Base-by-base conservation (phyloP, 2,797 vertebrate genomes). In the Pangasius macronema region DNA sequence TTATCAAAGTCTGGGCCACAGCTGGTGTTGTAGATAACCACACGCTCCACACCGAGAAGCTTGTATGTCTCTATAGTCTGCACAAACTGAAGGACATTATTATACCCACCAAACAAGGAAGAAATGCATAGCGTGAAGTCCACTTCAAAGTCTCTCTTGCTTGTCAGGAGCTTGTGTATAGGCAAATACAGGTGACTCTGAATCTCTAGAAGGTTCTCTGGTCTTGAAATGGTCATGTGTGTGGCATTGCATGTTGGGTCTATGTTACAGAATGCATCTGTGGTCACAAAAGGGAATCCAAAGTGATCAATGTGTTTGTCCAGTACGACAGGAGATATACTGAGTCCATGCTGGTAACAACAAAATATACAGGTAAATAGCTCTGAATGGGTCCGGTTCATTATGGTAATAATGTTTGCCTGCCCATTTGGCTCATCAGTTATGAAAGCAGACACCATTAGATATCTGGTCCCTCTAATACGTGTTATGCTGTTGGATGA, bases 51-150 rank as follows among this genome's bases (percentile, higher is more conserved):
- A 22, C 94, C 93, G 5, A 95, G 90, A 67, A 94, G 83, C 93
- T 85, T 94, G 91, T 95, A 95, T 91, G 95, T 94, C 89, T 96
- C 95, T 86, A 95, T 90, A 3, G 90, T 87, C 89, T 95, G 94
- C 61, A 93, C 92, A 82, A 90, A 92, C 89, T 95, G 95, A 42
- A 95, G 92, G 24, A 93, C 93, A 4, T 95, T 96, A 91, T 92
- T 95, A 89, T 91, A 93, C 2, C 86, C 30, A 1, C 87, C 92
- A 89, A 93, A 94, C 51, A 95, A 68, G 53, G n/a, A 92, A 33
- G 94, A 94, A 87, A 95, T 88, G 81, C 95, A 95, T 53, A 95
- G 91, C 0, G 93, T 94, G 70, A 95, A 93, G 81, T 93, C 83
- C 46, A 93, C 92, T 59, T 87, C 67, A 33, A 91, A 22, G 2